Conservation (phyloP, 1,140 invertebrate species). For the Pseudomyrmex concolor region DNA sequence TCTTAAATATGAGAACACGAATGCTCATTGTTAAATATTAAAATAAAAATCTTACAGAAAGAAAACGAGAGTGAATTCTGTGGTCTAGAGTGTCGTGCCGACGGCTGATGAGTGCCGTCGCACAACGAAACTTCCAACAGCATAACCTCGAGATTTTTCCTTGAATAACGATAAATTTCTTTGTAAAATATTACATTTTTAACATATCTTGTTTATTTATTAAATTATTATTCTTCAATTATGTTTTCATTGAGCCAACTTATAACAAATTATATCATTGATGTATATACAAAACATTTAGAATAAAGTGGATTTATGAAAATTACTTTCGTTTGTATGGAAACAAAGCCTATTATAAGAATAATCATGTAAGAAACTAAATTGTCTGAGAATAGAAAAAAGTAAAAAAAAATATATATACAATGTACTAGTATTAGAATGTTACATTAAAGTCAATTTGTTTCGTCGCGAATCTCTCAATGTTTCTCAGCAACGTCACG, state of each 20-base stretch:
- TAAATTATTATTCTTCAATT: not conserved
- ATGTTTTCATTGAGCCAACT: too few species aligned
- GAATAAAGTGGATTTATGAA: too few species aligned
- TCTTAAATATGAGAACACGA: not conserved
- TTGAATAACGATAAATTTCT: not conserved
- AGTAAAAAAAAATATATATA: not conserved
- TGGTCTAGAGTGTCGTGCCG: constrained; percentile 57
- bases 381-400: too few species aligned
- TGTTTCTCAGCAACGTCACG: constrained; percentile 31
- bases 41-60: not conserved
- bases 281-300: too few species aligned
- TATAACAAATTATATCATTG: too few species aligned
- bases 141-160: not conserved
- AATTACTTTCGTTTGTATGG: too few species aligned
- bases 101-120: constrained; percentile 76
- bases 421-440: not conserved
- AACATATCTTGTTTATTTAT: not conserved
- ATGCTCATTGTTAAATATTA: not conserved
- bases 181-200: not conserved
- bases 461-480: constrained; percentile 30
- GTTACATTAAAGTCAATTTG: not conserved
- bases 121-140: constrained; percentile 29
- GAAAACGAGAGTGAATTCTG: not conserved
- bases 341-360: too few species aligned
- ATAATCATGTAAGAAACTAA: too few species aligned